Evolutionary conservation across 1,140 invertebrate genomes (phyloP), one percentile per base, ranked within the genome.

Genomic region (Drosophila repleta): DNA sequence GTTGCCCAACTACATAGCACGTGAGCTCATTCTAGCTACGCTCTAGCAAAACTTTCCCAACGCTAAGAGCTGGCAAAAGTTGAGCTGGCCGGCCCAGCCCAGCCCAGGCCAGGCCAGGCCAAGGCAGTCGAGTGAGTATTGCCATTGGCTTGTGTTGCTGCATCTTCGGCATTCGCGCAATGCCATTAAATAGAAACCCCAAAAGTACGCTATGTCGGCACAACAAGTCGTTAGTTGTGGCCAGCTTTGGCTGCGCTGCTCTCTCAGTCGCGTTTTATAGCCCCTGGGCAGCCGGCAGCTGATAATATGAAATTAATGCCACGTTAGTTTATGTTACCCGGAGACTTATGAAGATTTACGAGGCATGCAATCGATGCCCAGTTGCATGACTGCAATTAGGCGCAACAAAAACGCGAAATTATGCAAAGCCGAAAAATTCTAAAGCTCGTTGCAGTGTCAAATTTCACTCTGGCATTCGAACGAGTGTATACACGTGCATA

Each of bases 291-390:
- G 53, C 24, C 20, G 26, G 4, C 51, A 56, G 58, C 78, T 73
- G 82, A 88, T 88, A 88, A 88, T 87, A 88, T 82, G 83, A 88
- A 87, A 88, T 87, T 82, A 88, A 87, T 87, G 79, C 75, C 56
- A 52, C 18, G 48, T 56, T 41, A 17, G 53, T 65, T 71, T 62
- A 55, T 55, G 21, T 58, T 62, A 48, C 32, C 66, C 51, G 20
- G 51, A 53, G 70, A 69, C 66, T 64, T 64, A 68, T 68, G 43
- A 55, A 75, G 82, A 87, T 87, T 88, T 88, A 87, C 83, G 83
- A 65, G 83, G 37, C 82, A 82, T 82, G 83, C 82, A 75, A 82
- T 88, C 83, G 78, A 88, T 87, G 83, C 58, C 58, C 75, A 76
- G 71, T 75, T 82, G 67, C 83, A 87, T 76, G 83, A 56, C 48